Base-by-base conservation (phyloP, 2,888 invertebrate genomes). In the Dasysyrphus albostriatus region DNA sequence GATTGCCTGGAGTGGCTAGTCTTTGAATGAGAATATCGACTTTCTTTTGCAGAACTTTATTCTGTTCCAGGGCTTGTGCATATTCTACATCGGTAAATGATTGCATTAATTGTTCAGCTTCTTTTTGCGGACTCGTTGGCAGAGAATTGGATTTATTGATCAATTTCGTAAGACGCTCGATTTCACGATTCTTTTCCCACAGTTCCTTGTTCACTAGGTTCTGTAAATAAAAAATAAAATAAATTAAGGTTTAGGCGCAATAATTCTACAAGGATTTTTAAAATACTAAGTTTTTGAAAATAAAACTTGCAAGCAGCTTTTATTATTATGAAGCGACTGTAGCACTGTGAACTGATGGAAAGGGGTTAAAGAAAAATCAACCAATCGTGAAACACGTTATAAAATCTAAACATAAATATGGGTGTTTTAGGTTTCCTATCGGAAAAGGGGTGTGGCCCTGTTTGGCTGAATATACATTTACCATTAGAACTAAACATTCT, bases 111-210 rank as follows among this genome's bases (percentile, higher is more conserved):
- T 90, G 91, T 7, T 79, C 88, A 12, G 88, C 84, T 9, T 75
- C 88, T n/a, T 75, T 89, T 56, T 65, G 85, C 12, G 80, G 88
- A 69, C 89, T 89, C 7, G 80, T 74, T 49, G 89, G 85, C 34
- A 87, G 73, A 44, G 81, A 72, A 16, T 88, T 75, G 9, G 82
- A 54, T 37, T 89, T 89, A 14, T 89, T 91, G 5, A 92, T 67
- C 42, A 92, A 70, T 84, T 92, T 91, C 9, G 91, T 92, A 44
- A 94, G 90, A 56, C 93, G 93, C 89, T 94, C 94, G 54, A 94
- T 94, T 89, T 94, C 94, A 14, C 93, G 92, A 90, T 94, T 94
- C 89, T 94, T 94, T 80, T 94, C 93, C 94, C 94, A 94, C 51
- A 94, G 91, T 89, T 94, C 94, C 75, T 92, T 94, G 89, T 94